Evolutionary conservation across 2,888 invertebrate species (phyloP).

Genomic region (Aphidoletes aphidimyza): DNA sequence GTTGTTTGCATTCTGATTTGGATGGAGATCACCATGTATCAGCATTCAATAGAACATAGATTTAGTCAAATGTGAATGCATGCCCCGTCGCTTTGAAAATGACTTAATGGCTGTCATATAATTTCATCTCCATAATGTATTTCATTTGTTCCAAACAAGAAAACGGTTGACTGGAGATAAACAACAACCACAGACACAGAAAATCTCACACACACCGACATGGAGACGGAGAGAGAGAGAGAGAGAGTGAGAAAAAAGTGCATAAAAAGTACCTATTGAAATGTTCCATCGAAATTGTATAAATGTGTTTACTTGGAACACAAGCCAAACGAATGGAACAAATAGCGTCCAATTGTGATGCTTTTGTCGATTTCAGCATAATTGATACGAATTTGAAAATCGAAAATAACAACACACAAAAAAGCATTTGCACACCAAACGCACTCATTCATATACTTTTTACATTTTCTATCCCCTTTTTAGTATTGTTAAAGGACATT

Average conservation of each 20-base stretch:
- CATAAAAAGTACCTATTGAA: conserved; percentile 38
- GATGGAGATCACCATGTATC: background rate
- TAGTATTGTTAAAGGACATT: background rate
- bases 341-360: conserved; percentile 28
- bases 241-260: background rate
- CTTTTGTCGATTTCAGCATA: conserved; percentile 27
- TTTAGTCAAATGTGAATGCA: background rate
- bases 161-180: background rate
- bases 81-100: conserved; percentile 35
- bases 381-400: background rate
- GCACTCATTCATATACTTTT: background rate
- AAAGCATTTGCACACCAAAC: background rate
- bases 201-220: background rate
- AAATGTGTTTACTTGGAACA: conserved; percentile 26
- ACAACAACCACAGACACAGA: no score
- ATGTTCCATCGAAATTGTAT: background rate
- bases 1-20: conserved; percentile 39
- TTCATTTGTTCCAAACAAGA: background rate
- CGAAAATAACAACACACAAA: no score
- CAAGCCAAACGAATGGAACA: conserved; percentile 13
- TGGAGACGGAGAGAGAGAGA: background rate
- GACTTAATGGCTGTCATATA: conserved; percentile 48
- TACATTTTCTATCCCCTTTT: conserved; percentile 7
- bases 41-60: conserved; percentile 16
- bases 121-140: conserved; percentile 22